These are phyloP conservation scores for Smithornis capensis DNA, from an alignment of 2,113 vertebrate species.

Conservation along the genomic window DNA sequence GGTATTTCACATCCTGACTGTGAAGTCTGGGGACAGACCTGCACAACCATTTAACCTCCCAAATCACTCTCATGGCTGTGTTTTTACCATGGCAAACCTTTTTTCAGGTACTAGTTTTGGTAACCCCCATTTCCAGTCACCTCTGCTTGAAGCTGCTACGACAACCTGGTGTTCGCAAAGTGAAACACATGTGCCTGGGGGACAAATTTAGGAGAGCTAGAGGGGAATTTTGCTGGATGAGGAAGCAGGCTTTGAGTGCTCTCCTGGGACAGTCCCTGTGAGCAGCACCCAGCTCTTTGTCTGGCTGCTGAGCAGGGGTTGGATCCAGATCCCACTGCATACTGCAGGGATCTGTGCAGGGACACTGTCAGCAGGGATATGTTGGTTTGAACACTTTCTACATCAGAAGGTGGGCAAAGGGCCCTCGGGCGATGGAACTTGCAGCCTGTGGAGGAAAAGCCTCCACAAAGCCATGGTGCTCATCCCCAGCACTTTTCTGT, in stretches of 20 bases:
- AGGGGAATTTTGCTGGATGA: rapidly evolving
- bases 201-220: neutral
- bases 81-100: neutral
- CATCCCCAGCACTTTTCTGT: neutral
- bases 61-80: rapidly evolving
- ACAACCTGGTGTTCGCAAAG: rapidly evolving
- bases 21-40: neutral
- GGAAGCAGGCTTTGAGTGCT: neutral
- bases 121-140: neutral
- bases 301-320: rapidly evolving
- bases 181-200: rapidly evolving
- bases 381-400: neutral
- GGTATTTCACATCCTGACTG: neutral
- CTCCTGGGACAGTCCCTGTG: neutral
- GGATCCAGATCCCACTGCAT: rapidly evolving
- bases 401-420: neutral
- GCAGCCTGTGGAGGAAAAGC: rapidly evolving
- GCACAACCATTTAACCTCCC: neutral
- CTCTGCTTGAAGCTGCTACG: rapidly evolving
- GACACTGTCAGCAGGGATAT: rapidly evolving
- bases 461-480: rapidly evolving
- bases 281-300: neutral
- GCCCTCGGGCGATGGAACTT: rapidly evolving
- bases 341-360: rapidly evolving
- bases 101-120: neutral